phyloP scores from a whole-genome alignment of 2,888 invertebrate genomes.

The Leucoma salicis region DNA sequence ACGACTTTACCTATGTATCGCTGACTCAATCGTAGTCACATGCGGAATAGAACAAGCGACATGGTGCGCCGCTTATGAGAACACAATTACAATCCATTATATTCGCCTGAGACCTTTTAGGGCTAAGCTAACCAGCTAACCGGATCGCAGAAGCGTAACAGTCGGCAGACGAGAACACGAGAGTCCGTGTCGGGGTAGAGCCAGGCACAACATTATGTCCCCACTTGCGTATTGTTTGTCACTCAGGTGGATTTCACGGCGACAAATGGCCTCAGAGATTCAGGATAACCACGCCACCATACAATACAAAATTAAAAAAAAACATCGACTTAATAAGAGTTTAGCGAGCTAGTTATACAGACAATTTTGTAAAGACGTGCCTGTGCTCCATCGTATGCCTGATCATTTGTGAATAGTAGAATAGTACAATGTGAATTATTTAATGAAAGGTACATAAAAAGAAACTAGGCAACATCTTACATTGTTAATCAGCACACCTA shows the following conservation, averaged over 20 bases:
- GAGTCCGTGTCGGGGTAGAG: constrained; percentile 53
- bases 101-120: constrained; percentile 68
- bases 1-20: constrained; percentile 60
- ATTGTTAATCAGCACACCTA: constrained; percentile 21
- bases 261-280: constrained; percentile 72
- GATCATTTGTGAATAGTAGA: constrained; percentile 31
- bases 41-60: constrained; percentile 53
- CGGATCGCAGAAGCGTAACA: constrained; percentile 40
- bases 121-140: constrained; percentile 57
- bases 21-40: constrained; percentile 64
- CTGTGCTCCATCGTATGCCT: constrained; percentile 27
- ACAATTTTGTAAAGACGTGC: constrained; percentile 33
- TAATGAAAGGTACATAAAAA: constrained; percentile 28
- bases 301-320: constrained; percentile 65
- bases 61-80: constrained; percentile 67
- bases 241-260: constrained; percentile 68
- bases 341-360: constrained; percentile 37
- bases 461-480: constrained; percentile 18
- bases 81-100: constrained; percentile 78
- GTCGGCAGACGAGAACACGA: constrained; percentile 54
- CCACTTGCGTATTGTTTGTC: constrained; percentile 70
- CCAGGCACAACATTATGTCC: constrained; percentile 69
- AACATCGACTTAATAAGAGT: constrained; percentile 43
- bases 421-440: constrained; percentile 30
- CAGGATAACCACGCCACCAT: constrained; percentile 57